These are phyloP conservation scores for Neoaliturus tenellus DNA, from an alignment of 2,888 invertebrate species.

Conservation along the genomic window DNA sequence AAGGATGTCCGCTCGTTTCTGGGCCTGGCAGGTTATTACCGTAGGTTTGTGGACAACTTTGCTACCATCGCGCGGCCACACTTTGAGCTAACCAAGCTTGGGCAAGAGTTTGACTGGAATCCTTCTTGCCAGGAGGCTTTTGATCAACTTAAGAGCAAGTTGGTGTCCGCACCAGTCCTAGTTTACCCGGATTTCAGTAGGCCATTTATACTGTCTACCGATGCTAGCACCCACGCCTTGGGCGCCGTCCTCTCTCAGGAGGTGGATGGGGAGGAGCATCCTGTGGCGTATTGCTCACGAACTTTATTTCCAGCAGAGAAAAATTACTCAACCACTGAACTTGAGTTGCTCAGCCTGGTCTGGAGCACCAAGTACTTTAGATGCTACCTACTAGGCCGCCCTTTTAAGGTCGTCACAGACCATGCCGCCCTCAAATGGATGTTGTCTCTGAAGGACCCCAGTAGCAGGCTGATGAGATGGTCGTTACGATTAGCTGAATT, in stretches of 20 bases:
- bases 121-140: conserved; percentile 64
- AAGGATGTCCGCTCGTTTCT: neutral
- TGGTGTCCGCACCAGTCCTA: conserved; percentile 64
- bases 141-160: conserved; percentile 46
- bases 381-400: too few species aligned
- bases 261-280: conserved; percentile 55
- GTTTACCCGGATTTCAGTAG: conserved; percentile 58
- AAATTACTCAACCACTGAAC: too few species aligned
- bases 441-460: conserved; percentile 55
- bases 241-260: conserved; percentile 60
- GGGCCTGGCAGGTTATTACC: neutral
- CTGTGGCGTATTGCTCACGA: conserved; percentile 62
- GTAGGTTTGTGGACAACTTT: neutral
- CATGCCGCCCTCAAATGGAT: too few species aligned
- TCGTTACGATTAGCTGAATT: conserved; percentile 54
- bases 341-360: too few species aligned
- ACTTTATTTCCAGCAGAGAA: conserved; percentile 35
- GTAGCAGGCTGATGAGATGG: conserved; percentile 58
- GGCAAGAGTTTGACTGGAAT: conserved; percentile 54
- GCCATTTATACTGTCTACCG: conserved; percentile 61
- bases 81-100: too few species aligned
- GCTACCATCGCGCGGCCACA: neutral
- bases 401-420: conserved; percentile 53
- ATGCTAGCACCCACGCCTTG: conserved; percentile 59
- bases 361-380: too few species aligned